Conservation (phyloP, 2,797 vertebrate species). For the Sebastes kiyomatsui region DNA sequence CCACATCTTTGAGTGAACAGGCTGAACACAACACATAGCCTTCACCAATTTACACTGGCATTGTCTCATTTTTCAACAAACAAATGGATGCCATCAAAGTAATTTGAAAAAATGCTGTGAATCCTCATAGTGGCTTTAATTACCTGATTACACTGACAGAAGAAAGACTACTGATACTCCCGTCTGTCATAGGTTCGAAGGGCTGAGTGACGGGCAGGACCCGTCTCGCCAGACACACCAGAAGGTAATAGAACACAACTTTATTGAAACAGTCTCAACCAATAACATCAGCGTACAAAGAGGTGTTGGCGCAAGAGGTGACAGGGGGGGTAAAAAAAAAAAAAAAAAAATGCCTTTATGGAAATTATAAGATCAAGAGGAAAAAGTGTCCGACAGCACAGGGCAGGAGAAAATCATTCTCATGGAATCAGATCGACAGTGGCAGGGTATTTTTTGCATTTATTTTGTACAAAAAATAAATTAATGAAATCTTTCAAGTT, state of each 20-base stretch:
- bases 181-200: not conserved
- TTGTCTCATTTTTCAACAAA: not conserved
- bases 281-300: slow-evolving; percentile 86
- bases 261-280: slow-evolving; percentile 89
- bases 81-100: not conserved
- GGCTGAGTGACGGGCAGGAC: not conserved
- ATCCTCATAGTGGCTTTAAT: not conserved
- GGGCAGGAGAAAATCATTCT: slow-evolving; percentile 67
- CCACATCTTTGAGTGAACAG: not conserved
- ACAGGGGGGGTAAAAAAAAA: slow-evolving; percentile 49
- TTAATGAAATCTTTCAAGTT: slow-evolving; percentile 92
- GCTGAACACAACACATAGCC: not conserved
- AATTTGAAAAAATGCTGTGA: not conserved
- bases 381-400: slow-evolving; percentile 61
- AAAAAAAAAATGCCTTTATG: slow-evolving; percentile 49
- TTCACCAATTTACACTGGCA: too few species aligned
- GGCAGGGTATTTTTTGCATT: slow-evolving; percentile 86
- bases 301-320: slow-evolving; percentile 64
- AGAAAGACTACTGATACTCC: not conserved
- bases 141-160: not conserved
- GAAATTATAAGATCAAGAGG: slow-evolving; percentile 55
- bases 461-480: slow-evolving; percentile 91
- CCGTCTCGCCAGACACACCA: not conserved
- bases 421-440: slow-evolving; percentile 79
- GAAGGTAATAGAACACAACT: slow-evolving; percentile 85